Conservation (phyloP, 2,113 vertebrate genomes). For the Cryptomyrus ogoouensis region DNA sequence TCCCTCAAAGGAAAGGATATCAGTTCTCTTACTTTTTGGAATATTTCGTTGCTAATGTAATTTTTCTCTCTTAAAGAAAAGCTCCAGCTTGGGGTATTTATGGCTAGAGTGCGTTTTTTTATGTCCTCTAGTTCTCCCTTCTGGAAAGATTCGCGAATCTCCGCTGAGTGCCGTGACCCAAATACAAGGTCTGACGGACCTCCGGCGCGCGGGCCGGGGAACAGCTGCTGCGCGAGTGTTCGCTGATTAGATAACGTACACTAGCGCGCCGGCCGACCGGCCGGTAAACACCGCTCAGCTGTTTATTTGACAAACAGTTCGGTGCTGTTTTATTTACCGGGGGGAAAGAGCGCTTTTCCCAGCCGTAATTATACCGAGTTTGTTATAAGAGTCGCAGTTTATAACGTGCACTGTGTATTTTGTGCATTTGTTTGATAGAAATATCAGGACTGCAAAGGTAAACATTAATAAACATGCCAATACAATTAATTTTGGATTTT, state of each 20-base stretch:
- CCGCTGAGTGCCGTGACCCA: constrained; percentile 54
- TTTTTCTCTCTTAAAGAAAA: constrained; percentile 14
- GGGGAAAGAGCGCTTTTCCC: neutral
- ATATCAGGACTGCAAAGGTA: constrained; percentile 4
- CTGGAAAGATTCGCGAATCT: constrained; percentile 60
- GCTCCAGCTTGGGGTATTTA: constrained; percentile 55
- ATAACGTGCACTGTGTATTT: constrained; percentile 19
- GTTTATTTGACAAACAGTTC: constrained; percentile 30
- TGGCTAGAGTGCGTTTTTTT: constrained; percentile 53
- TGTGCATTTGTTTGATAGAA: neutral
- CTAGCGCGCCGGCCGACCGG: neutral
- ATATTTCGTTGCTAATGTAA: constrained; percentile 1
- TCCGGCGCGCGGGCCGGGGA: constrained; percentile 40
- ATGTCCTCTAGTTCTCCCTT: constrained; percentile 37
- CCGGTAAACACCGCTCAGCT: constrained; percentile 24
- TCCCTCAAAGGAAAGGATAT: neutral
- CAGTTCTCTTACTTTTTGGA: neutral
- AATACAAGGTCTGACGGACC: constrained; percentile 27
- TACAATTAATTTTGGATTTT: constrained; percentile 18
- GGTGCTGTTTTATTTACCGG: constrained; percentile 14
- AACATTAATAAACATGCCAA: constrained; percentile 24
- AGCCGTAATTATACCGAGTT: neutral
- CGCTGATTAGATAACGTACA: constrained; percentile 21
- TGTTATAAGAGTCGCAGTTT: constrained; percentile 16
- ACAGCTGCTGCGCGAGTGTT: constrained; percentile 45